phyloP scores from a whole-genome alignment of 2,888 invertebrate genomes.

The Crossocerus cetratus region DNA sequence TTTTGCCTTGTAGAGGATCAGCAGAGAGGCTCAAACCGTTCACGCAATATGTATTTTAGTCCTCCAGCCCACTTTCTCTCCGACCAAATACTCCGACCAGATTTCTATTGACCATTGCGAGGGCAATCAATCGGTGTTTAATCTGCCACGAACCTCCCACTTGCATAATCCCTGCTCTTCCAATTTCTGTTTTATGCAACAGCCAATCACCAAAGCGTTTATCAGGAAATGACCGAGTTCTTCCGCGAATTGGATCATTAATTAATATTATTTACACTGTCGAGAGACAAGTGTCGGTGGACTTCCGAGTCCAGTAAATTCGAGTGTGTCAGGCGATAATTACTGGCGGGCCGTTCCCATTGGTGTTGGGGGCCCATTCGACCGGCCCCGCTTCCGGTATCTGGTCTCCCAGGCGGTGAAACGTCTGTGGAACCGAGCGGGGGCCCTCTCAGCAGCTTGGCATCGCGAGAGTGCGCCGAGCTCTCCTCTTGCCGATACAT shows the following conservation, averaged over 20 bases:
- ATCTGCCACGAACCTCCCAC: background rate
- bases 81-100: conserved; percentile 3
- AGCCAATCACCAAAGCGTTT: too few species aligned
- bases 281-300: too few species aligned
- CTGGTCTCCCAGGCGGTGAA: conserved; percentile 53
- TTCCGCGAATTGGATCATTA: too few species aligned
- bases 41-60: conserved; percentile 30
- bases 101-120: conserved; percentile 31
- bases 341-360: too few species aligned
- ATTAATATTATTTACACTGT: too few species aligned
- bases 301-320: too few species aligned
- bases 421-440: conserved; percentile 63
- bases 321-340: too few species aligned
- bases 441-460: too few species aligned
- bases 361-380: conserved; percentile 6
- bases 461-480: background rate
- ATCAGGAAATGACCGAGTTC: too few species aligned
- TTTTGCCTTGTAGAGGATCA: background rate
- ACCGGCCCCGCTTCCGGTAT: conserved; percentile 41
- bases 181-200: too few species aligned
- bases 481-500: conserved; percentile 54
- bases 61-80: conserved; percentile 32
- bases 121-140: conserved; percentile 3
- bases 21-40: conserved; percentile 15
- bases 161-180: background rate